A percentile compares a stretch with the other conserved stretches of the same genome.
phyloP scores from a whole-genome alignment of 2,797 vertebrate genomes.

The Enteromius trimaculatus region DNA sequence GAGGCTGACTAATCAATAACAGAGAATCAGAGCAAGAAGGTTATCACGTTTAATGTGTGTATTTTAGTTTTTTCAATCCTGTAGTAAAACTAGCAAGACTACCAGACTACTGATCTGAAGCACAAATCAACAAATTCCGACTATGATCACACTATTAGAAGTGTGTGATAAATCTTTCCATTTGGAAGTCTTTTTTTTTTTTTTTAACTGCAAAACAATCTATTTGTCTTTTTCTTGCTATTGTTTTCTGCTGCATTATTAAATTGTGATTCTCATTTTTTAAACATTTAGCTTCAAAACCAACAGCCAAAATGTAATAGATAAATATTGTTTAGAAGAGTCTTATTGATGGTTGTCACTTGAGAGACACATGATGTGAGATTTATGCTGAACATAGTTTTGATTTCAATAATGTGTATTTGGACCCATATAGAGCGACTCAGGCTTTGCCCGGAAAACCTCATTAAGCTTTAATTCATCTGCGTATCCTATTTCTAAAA shows the following conservation, averaged over 20 bases:
- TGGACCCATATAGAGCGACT: slow-evolving; percentile 19
- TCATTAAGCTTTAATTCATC: slow-evolving; percentile 83
- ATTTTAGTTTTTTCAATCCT: background rate
- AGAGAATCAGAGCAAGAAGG: slow-evolving; percentile 49
- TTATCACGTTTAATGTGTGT: slow-evolving; percentile 53
- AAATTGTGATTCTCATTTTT: background rate
- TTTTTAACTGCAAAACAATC: background rate
- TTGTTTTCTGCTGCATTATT: background rate
- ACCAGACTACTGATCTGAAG: slow-evolving; percentile 41
- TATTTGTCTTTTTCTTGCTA: background rate
- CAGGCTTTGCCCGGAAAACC: slow-evolving; percentile 74
- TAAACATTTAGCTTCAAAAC: background rate
- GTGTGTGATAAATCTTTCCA: background rate
- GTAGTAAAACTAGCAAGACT: slow-evolving; percentile 16
- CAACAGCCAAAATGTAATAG: background rate
- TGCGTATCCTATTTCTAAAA: slow-evolving; percentile 82
- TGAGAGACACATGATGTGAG: background rate
- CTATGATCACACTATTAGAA: background rate
- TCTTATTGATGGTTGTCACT: background rate
- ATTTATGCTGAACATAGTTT: slow-evolving; percentile 30
- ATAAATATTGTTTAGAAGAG: slow-evolving; percentile 3
- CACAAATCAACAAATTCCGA: slow-evolving; percentile 1
- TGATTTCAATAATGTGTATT: slow-evolving; percentile 14
- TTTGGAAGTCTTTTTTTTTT: background rate
- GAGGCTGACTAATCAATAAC: slow-evolving; percentile 68